Base-by-base conservation (phyloP, 2,797 vertebrate genomes). In the Liparis tanakae region DNA sequence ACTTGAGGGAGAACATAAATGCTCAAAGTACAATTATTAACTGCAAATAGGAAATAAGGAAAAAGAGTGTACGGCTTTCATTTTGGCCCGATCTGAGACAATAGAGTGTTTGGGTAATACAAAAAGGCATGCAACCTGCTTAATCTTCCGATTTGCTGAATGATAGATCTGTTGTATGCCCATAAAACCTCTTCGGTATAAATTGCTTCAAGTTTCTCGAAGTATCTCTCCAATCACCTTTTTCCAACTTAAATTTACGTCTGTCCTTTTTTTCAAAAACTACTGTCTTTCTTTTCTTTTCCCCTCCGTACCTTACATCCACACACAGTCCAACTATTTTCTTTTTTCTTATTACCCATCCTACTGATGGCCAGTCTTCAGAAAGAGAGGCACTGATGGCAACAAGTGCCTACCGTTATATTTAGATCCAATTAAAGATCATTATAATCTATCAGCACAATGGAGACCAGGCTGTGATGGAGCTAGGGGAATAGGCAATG, bases 341-440 rank as follows among this genome's bases (percentile, higher is more conserved):
- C 71, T 58, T 82, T 68, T 61, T 61, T 79, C 18, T 75, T 87
- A 89, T 92, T 89, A 90, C 81, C 79, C 62, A 6, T 85, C 80
- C 81, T 89, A 90, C 91, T 92, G 89, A 91, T 84, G 82, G 76
- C 76, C 80, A 67, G 83, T 86, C 85, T 81, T 82, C 82, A 84
- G 75, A 54, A 72, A 85, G 81, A 85, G 84, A 67, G 73, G 72
- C 72, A 63, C 74, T 89, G 88, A 93, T 87, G 82, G 84, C 84
- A 84, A 55, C 51, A 70, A 75, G 83, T n/a, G 82, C 69, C 77
- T 82, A 85, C 89, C 83, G 87, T 91, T 93, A 93, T 92, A 92
- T 92, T 92, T 93, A 93, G 91, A 92, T 86, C 89, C 92, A 93
- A 92, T 94, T 93, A 93, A 90, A 88, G 83, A 90, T 92, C 89